Percentiles rank a stretch among this genome's conserved stretches.
Conservation (phyloP, 2,797 vertebrate genomes). For the Astyanax mexicanus region DNA sequence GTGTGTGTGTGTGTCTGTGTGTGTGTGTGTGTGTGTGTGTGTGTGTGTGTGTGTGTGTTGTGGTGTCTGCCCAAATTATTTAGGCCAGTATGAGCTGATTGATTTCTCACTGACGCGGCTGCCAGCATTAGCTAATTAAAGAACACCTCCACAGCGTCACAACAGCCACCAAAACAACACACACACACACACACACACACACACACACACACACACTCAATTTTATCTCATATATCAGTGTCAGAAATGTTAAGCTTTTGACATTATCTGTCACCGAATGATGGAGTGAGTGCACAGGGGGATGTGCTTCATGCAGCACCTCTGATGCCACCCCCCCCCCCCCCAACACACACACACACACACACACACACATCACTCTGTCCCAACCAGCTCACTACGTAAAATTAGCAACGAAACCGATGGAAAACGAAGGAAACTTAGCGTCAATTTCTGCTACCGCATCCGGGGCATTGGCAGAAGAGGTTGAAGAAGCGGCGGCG, state of each 20-base stretch:
- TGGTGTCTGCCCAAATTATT: constrained; percentile 70
- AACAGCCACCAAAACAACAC: background rate
- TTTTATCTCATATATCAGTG: background rate
- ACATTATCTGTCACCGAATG: constrained; percentile 4
- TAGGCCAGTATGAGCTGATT: constrained; percentile 72
- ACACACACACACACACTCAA: background rate
- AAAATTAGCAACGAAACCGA: no score
- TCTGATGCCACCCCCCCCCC: background rate
- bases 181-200: background rate
- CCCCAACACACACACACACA: no score
- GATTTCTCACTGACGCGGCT: constrained; percentile 71
- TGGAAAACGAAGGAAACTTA: no score
- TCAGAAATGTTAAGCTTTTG: background rate
- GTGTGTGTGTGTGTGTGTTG: background rate
- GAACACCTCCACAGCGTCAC: constrained; percentile 57
- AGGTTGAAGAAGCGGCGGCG: no score
- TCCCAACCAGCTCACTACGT: no score
- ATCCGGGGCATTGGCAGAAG: no score
- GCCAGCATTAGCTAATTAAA: constrained; percentile 76
- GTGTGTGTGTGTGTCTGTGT: no score
- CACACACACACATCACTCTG: no score
- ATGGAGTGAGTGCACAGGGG: background rate
- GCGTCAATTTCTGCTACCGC: no score
- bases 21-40: no score
- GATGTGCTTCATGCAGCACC: background rate